A percentile compares a stretch with the other conserved stretches of the same genome.
Conservation (phyloP, 2,113 vertebrate genomes). For the Mastomys natalensis region DNA sequence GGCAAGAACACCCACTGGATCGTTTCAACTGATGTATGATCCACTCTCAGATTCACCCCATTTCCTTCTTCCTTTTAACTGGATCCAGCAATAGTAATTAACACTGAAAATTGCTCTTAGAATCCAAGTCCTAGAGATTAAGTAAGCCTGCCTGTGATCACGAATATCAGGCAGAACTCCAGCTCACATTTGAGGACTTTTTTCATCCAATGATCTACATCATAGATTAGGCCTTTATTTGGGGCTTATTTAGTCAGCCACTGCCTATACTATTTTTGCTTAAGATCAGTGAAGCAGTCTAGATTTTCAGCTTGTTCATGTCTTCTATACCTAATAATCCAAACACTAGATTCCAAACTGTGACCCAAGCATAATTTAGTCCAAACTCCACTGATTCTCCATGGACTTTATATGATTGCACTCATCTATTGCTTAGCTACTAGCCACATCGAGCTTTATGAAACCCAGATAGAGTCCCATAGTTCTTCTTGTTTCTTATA, state of each 20-base stretch:
- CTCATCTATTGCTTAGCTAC: not conserved
- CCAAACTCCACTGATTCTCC: not conserved
- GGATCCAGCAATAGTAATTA: not conserved
- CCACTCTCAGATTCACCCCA: not conserved
- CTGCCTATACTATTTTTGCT: not conserved
- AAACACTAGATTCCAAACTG: not conserved
- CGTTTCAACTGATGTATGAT: not conserved
- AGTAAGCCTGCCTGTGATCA: not conserved
- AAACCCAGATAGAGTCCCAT: not conserved
- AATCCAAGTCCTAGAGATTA: not conserved
- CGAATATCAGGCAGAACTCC: not conserved
- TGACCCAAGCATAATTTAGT: not conserved
- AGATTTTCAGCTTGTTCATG: not conserved
- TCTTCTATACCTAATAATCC: not conserved
- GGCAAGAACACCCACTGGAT: not conserved
- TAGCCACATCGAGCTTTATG: not conserved
- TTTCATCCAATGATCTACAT: not conserved
- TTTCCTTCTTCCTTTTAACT: slow-evolving; percentile 8
- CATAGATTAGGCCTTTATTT: not conserved
- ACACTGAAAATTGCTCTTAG: not conserved
- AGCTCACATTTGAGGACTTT: not conserved
- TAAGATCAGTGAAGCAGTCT: not conserved
- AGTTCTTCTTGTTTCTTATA: not conserved
- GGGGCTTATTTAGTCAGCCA: not conserved
- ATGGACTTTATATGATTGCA: not conserved